Evolutionary conservation across 2,797 vertebrate species (phyloP).

Genomic region (Cephalopachus bancanus): DNA sequence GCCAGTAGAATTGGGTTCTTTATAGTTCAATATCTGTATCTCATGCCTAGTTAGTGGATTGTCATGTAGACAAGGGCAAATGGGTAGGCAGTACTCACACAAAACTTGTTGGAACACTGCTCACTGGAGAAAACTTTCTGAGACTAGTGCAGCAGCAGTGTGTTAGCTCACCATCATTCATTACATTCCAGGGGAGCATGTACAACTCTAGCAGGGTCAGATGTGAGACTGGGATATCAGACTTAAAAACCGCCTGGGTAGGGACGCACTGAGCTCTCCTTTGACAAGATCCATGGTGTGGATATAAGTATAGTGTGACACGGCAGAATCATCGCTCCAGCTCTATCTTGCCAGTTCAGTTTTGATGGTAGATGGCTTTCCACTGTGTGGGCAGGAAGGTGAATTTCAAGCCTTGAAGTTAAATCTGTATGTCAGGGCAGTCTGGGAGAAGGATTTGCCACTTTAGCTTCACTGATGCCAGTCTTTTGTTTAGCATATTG

Average conservation of each 20-base stretch:
- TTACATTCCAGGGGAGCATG: not conserved
- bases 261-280: not conserved
- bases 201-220: not conserved
- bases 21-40: not conserved
- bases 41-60: not conserved
- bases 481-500: not conserved
- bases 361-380: not conserved
- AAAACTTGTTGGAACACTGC: not conserved
- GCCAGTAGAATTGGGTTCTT: not conserved
- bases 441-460: not conserved
- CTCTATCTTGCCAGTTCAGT: not conserved
- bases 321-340: not conserved
- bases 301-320: not conserved
- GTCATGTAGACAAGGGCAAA: not conserved
- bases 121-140: not conserved
- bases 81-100: not conserved
- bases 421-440: not conserved
- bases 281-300: not conserved
- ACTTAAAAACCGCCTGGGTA: not conserved
- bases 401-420: not conserved
- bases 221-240: not conserved
- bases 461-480: not conserved
- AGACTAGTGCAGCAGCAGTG: not conserved
- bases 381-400: not conserved
- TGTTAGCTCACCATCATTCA: not conserved